These are phyloP conservation scores for Syngnathus scovelli DNA, from an alignment of 2,113 vertebrate genomes.

Conservation along the genomic window DNA sequence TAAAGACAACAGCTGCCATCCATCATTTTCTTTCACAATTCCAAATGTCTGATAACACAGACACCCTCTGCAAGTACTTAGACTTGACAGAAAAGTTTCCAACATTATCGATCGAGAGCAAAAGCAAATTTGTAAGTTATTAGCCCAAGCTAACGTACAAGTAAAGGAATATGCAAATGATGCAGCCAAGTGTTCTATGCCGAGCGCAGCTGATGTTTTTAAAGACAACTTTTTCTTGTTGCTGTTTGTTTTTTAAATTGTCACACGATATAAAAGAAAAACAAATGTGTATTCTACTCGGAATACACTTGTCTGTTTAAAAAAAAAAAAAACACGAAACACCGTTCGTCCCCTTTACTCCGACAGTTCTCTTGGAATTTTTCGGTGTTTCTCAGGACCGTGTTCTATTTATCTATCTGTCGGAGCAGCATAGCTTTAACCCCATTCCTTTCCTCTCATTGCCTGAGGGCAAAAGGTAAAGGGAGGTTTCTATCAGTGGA, in stretches of 20 bases:
- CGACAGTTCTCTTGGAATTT: slow-evolving; percentile 23
- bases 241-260: slow-evolving; percentile 1
- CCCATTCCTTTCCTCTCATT: slow-evolving; percentile 47
- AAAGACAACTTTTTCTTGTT: neutral
- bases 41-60: slow-evolving; percentile 15
- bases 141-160: slow-evolving; percentile 4
- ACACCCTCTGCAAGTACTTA: slow-evolving; percentile 12
- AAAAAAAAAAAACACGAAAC: neutral
- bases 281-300: neutral
- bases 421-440: slow-evolving; percentile 51
- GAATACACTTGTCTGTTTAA: neutral
- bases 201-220: neutral
- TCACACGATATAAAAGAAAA: slow-evolving; percentile 6
- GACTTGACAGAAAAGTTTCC: slow-evolving; percentile 10
- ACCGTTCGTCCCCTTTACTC: slow-evolving; percentile 1
- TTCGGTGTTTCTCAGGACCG: slow-evolving; percentile 41
- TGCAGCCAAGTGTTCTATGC: neutral
- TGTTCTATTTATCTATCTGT: slow-evolving; percentile 56
- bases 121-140: slow-evolving; percentile 34
- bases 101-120: neutral
- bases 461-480: slow-evolving; percentile 61
- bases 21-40: slow-evolving; percentile 34
- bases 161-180: slow-evolving; percentile 5
- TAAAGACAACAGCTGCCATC: slow-evolving; percentile 48
- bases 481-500: slow-evolving; percentile 54